Conservation (phyloP, 2,888 invertebrate species). For the Tetragonisca angustula region DNA sequence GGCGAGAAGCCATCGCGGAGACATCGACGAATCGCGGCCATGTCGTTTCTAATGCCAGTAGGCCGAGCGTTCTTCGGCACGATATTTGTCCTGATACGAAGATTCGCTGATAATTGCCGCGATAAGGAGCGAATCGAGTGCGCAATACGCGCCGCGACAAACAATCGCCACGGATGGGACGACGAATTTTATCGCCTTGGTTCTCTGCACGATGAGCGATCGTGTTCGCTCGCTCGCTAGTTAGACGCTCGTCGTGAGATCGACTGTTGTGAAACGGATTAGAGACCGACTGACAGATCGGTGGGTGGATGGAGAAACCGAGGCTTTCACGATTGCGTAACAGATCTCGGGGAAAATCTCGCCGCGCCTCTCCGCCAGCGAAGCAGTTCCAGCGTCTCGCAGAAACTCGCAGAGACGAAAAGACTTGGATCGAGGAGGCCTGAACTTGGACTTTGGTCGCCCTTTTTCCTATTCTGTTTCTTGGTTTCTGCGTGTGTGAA, state of each 20-base stretch:
- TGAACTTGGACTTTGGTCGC: neutral
- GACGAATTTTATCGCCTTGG: conserved; percentile 70
- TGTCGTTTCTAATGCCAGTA: conserved; percentile 71
- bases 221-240: neutral
- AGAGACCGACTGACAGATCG: conserved; percentile 65
- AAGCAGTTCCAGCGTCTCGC: conserved; percentile 11
- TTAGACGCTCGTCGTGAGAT: conserved; percentile 62
- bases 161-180: conserved; percentile 68
- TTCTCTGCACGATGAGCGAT: conserved; percentile 57
- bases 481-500: neutral
- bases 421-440: too few species aligned
- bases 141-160: conserved; percentile 71
- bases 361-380: conserved; percentile 14
- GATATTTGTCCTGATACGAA: conserved; percentile 81
- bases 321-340: conserved; percentile 58
- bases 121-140: conserved; percentile 80
- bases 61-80: conserved; percentile 60
- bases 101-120: conserved; percentile 81
- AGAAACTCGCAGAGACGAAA: neutral
- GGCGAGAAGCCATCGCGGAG: conserved; percentile 50
- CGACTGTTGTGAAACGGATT: conserved; percentile 73
- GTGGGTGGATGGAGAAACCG: conserved; percentile 36
- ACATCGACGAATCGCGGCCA: conserved; percentile 70
- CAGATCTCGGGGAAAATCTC: conserved; percentile 48
- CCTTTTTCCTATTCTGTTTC: neutral